Evolutionary conservation across 1,140 invertebrate species (phyloP).

Genomic region (Ceratoteleas bidentatus): DNA sequence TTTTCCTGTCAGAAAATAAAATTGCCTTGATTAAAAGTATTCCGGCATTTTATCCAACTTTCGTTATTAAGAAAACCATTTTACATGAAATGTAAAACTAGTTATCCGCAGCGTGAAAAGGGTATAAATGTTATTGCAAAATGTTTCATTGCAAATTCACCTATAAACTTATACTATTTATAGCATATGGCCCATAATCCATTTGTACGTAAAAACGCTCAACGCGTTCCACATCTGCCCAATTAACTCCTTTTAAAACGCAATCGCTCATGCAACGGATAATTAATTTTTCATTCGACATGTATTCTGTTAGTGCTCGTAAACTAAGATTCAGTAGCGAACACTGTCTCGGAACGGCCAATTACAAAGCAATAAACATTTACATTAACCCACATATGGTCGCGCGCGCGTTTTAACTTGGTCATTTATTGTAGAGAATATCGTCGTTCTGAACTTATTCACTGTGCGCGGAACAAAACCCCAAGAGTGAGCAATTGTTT

Average conservation of each 20-base stretch:
- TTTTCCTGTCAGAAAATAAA: no score
- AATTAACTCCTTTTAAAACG: no score
- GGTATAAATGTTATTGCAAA: not conserved
- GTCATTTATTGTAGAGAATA: conserved; percentile 42
- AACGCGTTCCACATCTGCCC: no score
- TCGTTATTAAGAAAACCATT: no score
- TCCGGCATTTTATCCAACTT: no score
- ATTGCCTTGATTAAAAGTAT: no score
- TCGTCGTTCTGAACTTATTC: conserved; percentile 20
- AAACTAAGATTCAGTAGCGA: conserved; percentile 46
- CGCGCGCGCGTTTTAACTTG: conserved; percentile 41
- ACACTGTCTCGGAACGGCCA: conserved; percentile 38
- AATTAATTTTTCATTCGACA: conserved; percentile 35
- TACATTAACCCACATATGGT: conserved; percentile 59
- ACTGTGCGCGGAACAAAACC: conserved; percentile 15
- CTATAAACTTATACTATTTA: no score
- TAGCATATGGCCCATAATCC: no score
- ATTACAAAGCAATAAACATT: conserved; percentile 60
- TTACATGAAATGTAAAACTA: no score
- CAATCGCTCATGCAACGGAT: not conserved
- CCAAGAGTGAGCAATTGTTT: conserved; percentile 30
- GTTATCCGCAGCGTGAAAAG: no score
- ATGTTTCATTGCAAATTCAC: not conserved
- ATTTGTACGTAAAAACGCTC: no score
- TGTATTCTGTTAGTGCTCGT: conserved; percentile 21